phyloP scores from a whole-genome alignment of 2,888 invertebrate species.

The Acleris holmiana region DNA sequence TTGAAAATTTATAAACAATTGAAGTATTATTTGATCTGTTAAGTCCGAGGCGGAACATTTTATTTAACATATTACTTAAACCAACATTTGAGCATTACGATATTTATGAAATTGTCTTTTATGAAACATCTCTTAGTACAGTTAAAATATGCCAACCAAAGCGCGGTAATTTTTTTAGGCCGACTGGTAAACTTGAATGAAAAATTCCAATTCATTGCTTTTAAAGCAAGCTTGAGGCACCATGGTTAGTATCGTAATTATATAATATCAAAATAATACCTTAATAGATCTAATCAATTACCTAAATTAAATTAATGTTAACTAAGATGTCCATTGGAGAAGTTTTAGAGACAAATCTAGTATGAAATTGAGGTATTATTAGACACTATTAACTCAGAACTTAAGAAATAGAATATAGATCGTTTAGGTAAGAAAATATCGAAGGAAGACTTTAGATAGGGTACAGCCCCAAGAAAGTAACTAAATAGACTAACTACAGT shows the following conservation, averaged over 20 bases:
- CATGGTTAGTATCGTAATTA: conserved; percentile 30
- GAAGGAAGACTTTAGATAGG: conserved; percentile 8
- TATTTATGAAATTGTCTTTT: conserved; percentile 13
- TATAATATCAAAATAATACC: conserved; percentile 17
- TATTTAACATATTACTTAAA: conserved; percentile 4
- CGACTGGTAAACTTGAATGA: neutral
- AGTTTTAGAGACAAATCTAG: too few species aligned
- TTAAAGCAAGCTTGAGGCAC: conserved; percentile 34
- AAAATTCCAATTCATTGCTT: conserved; percentile 21
- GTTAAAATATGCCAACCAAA: conserved; percentile 11
- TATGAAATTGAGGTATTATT: too few species aligned
- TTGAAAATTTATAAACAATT: conserved; percentile 15
- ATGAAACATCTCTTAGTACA: neutral
- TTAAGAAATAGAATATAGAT: too few species aligned
- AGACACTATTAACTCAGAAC: too few species aligned
- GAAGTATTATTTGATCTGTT: conserved; percentile 32
- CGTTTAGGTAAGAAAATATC: neutral
- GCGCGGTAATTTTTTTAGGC: conserved; percentile 9
- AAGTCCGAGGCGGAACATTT: conserved; percentile 27
- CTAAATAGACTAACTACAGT: conserved; percentile 12
- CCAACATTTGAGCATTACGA: conserved; percentile 24
- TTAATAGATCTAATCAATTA: conserved; percentile 8
- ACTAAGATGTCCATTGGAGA: neutral
- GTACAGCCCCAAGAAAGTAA: conserved; percentile 24
- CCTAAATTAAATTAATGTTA: conserved; percentile 6